These are phyloP conservation scores for Dicaeum eximium DNA, from an alignment of 2,113 vertebrate genomes.

Conservation along the genomic window DNA sequence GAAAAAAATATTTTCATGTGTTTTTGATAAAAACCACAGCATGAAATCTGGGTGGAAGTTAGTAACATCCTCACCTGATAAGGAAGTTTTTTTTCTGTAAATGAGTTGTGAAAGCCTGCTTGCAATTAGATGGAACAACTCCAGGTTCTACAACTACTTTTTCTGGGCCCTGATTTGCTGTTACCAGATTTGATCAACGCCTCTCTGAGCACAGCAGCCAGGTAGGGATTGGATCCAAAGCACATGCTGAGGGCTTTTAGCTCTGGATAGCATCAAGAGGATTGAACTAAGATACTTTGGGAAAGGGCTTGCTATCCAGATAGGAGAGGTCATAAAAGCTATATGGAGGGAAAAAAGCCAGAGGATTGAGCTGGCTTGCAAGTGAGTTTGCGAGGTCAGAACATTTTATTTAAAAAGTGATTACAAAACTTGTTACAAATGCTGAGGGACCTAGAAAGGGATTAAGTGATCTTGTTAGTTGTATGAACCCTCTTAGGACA, in stretches of 20 bases:
- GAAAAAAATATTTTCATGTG: neutral
- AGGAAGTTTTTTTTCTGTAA: slow-evolving; percentile 44
- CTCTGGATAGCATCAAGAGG: slow-evolving; percentile 52
- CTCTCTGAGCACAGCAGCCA: slow-evolving; percentile 39
- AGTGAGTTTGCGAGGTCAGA: slow-evolving; percentile 45
- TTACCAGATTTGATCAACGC: slow-evolving; percentile 37
- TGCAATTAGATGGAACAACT: slow-evolving; percentile 46
- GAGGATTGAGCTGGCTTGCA: slow-evolving; percentile 37
- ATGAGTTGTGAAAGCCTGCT: slow-evolving; percentile 58
- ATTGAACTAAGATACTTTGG: slow-evolving; percentile 37
- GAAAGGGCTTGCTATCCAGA: slow-evolving; percentile 44
- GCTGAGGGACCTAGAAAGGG: slow-evolving; percentile 20
- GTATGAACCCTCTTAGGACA: neutral
- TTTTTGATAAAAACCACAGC: slow-evolving; percentile 22
- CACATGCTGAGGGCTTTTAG: slow-evolving; percentile 44
- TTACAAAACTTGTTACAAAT: slow-evolving; percentile 49
- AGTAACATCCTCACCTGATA: slow-evolving; percentile 60
- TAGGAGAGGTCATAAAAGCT: slow-evolving; percentile 59
- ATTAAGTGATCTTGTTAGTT: slow-evolving; percentile 37
- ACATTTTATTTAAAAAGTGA: slow-evolving; percentile 41
- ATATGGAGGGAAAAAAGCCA: slow-evolving; percentile 45
- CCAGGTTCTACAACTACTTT: slow-evolving; percentile 30
- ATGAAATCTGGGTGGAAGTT: slow-evolving; percentile 48
- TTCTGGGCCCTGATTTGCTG: slow-evolving; percentile 42
- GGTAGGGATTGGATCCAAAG: slow-evolving; percentile 36